Base-by-base conservation (phyloP, 1,140 invertebrate genomes). In the Mactra quadrangularis region DNA sequence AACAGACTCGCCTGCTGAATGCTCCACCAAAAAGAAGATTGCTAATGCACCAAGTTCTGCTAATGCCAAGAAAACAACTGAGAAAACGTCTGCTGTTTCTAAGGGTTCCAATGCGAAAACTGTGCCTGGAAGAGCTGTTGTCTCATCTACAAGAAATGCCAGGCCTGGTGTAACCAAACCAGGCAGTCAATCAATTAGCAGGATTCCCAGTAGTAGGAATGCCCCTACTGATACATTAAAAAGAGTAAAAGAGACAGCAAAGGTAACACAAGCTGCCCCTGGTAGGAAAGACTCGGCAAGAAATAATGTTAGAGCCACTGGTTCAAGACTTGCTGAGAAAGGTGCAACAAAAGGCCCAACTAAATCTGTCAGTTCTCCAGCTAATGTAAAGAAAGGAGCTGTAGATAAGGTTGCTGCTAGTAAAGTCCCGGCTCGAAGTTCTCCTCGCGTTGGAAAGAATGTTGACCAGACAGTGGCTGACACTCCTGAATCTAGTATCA, bases 401-500 rank as follows among this genome's bases (percentile, higher is more conserved):
- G 57, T 27, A 17, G 33, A n/a, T 13, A 33, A 17, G 29, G 29
- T 64, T 25, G 33, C 7, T 33, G 60, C 60, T 13, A 33, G n/a
- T 13, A 31, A 64, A 15, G 38, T 15, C 38, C 38, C 38, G 6
- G 38, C 38, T 41, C 6, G 38, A 41, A 41, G 38, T 31, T 64
- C 60, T 3, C 71, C 71, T 22, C 38, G 35, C 11, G 31, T 3
- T 25, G 31, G 25, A 33, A 19, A 19, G 25, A 75, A 41, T 27
- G 52, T 38, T 11, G 41, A 27, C 33, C 27, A 60, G 17, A 41
- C 45, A n/a, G 71, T 45, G 19, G 71, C 53, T 15, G 71, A 59
- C 22, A 75, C 71, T 9, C 71, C 74, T 15, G 60, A 53, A 17
- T 15, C 27, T 27, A 29, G 35, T 1, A 19, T 25, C 19, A 75